Conservation (phyloP, 2,888 invertebrate species). For the Mamestra brassicae region DNA sequence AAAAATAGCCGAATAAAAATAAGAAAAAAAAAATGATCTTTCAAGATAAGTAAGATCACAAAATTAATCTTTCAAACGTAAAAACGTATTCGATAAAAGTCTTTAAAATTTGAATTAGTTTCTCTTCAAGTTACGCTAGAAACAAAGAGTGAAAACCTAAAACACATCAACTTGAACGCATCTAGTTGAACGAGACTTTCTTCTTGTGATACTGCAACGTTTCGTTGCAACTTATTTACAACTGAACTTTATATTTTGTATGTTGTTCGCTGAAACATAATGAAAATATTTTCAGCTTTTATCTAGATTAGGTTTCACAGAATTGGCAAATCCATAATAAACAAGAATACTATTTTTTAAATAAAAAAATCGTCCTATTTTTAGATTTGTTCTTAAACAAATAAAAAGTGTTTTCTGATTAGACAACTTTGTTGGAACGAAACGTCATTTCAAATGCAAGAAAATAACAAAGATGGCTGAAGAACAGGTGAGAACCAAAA, state of each 20-base stretch:
- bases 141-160: too few relatives aligned
- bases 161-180: conserved; percentile 37
- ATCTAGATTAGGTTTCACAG: background rate
- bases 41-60: too few relatives aligned
- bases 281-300: background rate
- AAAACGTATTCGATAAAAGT: too few relatives aligned
- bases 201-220: conserved; percentile 14
- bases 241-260: background rate
- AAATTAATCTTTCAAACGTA: too few relatives aligned
- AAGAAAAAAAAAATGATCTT: too few relatives aligned
- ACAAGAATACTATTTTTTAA: background rate
- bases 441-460: conserved; percentile 87
- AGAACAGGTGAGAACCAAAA: conserved; percentile 93
- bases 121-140: too few relatives aligned
- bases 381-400: conserved; percentile 6
- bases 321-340: background rate
- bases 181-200: conserved; percentile 31
- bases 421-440: conserved; percentile 67
- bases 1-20: too few relatives aligned
- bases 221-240: conserved; percentile 22
- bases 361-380: background rate
- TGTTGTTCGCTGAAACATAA: background rate
- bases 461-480: conserved; percentile 94
- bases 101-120: too few relatives aligned
- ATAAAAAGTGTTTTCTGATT: conserved; percentile 25